Percentiles rank a stretch among this genome's conserved stretches.
phyloP scores from a whole-genome alignment of 2,797 vertebrate species.

The Enteromius fasciolatus region DNA sequence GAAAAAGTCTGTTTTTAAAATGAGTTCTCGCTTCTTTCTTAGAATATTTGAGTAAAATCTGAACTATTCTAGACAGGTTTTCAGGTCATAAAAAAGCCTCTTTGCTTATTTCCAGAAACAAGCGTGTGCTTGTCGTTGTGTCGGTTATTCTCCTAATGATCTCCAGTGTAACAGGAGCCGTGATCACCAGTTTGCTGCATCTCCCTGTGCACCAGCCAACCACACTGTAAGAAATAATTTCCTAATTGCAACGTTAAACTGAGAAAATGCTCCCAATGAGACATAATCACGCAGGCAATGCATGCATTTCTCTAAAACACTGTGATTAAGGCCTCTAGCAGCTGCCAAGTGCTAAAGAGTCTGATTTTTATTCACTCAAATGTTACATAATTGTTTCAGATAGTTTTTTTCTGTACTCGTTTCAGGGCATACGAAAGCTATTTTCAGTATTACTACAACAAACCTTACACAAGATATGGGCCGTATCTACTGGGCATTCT shows the following conservation, averaged over 20 bases:
- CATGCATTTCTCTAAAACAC: not conserved
- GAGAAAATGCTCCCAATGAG: not conserved
- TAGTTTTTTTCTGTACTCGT: not conserved
- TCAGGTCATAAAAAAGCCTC: not conserved
- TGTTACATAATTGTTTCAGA: not conserved
- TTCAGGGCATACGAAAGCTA: slow-evolving; percentile 73
- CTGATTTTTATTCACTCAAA: not conserved
- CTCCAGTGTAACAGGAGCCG: slow-evolving; percentile 69
- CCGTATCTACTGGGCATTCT: slow-evolving; percentile 85
- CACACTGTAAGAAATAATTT: slow-evolving; percentile 73
- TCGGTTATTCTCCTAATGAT: slow-evolving; percentile 73
- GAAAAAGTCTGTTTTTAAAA: too few relatives aligned
- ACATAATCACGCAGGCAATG: not conserved
- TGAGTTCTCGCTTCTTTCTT: not conserved
- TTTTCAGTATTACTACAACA: slow-evolving; percentile 82
- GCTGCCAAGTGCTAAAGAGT: not conserved
- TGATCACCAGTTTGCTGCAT: slow-evolving; percentile 74
- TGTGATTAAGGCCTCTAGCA: not conserved
- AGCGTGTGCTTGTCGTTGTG: slow-evolving; percentile 65
- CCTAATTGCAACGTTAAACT: not conserved
- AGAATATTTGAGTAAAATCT: not conserved
- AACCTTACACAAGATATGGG: slow-evolving; percentile 85
- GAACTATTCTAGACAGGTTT: not conserved
- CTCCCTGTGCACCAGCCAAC: slow-evolving; percentile 81
- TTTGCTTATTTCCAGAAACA: slow-evolving; percentile 72